Evolutionary conservation across 2,797 vertebrate species (phyloP).

Genomic region (Sitta carolinensis): DNA sequence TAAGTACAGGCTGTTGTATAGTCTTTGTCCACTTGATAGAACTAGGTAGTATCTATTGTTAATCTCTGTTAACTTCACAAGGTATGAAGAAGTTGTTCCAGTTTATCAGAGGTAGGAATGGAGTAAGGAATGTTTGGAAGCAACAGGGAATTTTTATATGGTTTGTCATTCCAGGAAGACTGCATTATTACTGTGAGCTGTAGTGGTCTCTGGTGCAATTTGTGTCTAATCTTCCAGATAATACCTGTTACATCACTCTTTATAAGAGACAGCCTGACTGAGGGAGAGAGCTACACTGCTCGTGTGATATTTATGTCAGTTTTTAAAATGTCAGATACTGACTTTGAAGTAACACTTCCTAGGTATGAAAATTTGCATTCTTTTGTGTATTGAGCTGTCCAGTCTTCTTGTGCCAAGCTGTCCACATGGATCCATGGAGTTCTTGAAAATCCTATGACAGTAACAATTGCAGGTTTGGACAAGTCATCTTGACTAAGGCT

Average conservation of each 20-base stretch:
- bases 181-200: neutral
- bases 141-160: neutral
- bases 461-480: neutral
- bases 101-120: neutral
- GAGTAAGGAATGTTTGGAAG: neutral
- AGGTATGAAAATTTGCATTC: neutral
- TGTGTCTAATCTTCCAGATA: neutral
- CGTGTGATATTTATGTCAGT: neutral
- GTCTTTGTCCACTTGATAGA: neutral
- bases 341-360: neutral
- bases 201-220: neutral
- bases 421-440: rapidly evolving
- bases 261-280: neutral
- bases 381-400: neutral
- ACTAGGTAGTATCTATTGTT: neutral
- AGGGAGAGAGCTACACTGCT: neutral
- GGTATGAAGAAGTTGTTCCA: neutral
- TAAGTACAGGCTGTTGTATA: neutral
- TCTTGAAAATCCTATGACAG: neutral
- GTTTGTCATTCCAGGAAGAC: neutral
- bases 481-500: neutral
- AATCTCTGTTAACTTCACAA: neutral
- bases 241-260: neutral
- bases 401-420: neutral
- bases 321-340: neutral